phyloP scores from a whole-genome alignment of 2,113 vertebrate species.

The Rostratula benghalensis region DNA sequence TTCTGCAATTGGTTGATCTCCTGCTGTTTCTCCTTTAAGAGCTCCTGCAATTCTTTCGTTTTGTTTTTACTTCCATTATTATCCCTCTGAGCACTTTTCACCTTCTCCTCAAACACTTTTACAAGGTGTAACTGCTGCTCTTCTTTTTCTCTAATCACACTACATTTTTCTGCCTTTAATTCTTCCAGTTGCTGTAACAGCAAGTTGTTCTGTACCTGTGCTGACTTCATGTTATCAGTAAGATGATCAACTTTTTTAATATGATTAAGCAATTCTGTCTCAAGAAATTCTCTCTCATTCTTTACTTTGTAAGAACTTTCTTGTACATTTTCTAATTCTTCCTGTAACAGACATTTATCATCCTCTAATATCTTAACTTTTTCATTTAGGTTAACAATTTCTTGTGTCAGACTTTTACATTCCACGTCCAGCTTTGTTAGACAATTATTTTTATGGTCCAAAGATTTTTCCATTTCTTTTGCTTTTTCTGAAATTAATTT shows the following conservation, averaged over 20 bases:
- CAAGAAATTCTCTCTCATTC: constrained; percentile 86
- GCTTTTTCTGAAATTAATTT: constrained; percentile 61
- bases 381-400: constrained; percentile 78
- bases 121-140: constrained; percentile 80
- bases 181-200: constrained; percentile 75
- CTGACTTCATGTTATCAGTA: constrained; percentile 69
- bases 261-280: constrained; percentile 82
- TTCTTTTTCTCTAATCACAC: constrained; percentile 77
- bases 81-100: constrained; percentile 80
- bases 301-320: constrained; percentile 84
- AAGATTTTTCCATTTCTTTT: constrained; percentile 49
- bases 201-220: constrained; percentile 76
- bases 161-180: constrained; percentile 72
- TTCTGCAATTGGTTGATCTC: constrained; percentile 86
- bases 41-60: constrained; percentile 84
- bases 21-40: constrained; percentile 88
- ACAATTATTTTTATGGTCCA: constrained; percentile 59
- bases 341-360: constrained; percentile 85
- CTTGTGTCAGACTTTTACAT: constrained; percentile 66
- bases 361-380: constrained; percentile 86
- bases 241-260: constrained; percentile 80
- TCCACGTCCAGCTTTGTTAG: constrained; percentile 70
- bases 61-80: constrained; percentile 80
- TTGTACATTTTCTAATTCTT: constrained; percentile 85
- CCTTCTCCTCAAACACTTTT: constrained; percentile 82